A percentile compares a stretch with the other conserved stretches of the same genome.
phyloP scores from a whole-genome alignment of 30 jellyfish, hydroid and myxozoan species.

The Haliclystus octoradiatus region DNA sequence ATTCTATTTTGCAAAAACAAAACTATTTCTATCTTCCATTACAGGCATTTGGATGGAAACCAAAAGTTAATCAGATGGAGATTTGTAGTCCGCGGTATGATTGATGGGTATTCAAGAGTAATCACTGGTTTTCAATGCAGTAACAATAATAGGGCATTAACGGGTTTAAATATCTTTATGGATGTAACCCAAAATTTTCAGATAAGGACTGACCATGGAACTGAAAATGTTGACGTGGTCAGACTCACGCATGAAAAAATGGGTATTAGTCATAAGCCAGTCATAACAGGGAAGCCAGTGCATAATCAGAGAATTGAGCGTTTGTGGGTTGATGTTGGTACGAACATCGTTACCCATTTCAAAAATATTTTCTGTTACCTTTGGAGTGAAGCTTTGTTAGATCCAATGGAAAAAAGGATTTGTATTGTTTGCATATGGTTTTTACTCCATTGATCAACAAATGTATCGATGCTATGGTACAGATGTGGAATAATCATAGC shows the following conservation, averaged over 20 bases:
- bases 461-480: too few relatives aligned
- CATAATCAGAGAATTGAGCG: constrained; percentile 27
- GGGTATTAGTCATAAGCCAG: constrained; percentile 12
- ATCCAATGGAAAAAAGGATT: constrained; percentile 26
- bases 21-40: background rate
- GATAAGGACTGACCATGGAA: constrained; percentile 22
- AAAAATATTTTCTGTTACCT: constrained; percentile 6
- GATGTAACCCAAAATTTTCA: constrained; percentile 10
- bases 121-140: constrained; percentile 1
- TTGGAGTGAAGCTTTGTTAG: background rate
- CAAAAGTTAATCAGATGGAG: constrained; percentile 21
- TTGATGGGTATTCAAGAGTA: constrained; percentile 16
- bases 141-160: constrained; percentile 8
- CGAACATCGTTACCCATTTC: constrained; percentile 3
- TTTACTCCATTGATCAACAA: too few relatives aligned
- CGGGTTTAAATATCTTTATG: constrained; percentile 4
- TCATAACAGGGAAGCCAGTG: constrained; percentile 29
- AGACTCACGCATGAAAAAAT: constrained; percentile 12
- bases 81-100: constrained; percentile 11
- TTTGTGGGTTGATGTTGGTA: constrained; percentile 15
- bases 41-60: constrained; percentile 28
- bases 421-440: too few relatives aligned
- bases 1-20: too few relatives aligned
- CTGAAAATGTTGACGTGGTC: constrained; percentile 18
- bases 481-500: too few relatives aligned